Conservation (phyloP, 2,888 invertebrate species). For the Acanthoscelides obtectus region DNA sequence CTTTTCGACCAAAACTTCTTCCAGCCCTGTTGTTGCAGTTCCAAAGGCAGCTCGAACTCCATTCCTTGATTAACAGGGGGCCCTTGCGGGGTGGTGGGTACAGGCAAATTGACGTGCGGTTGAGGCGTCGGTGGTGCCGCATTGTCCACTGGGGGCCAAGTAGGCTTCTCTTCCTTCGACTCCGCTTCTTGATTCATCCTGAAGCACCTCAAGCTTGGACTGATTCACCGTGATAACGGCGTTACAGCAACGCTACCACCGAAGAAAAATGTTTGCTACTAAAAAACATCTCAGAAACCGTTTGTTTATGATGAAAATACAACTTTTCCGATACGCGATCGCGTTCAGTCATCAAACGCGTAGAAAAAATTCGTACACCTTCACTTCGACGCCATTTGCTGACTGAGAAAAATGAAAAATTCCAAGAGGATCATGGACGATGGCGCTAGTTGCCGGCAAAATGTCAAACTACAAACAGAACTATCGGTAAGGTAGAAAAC, state of each 20-base stretch:
- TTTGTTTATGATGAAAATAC: conserved; percentile 13
- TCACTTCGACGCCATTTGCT: conserved; percentile 49
- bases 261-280: conserved; percentile 12
- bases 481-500: neutral
- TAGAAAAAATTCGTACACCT: conserved; percentile 44
- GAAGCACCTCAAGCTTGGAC: conserved; percentile 20
- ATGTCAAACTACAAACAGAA: neutral
- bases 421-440: conserved; percentile 30
- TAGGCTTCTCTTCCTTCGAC: conserved; percentile 39
- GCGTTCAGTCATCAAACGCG: conserved; percentile 45
- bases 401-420: conserved; percentile 38
- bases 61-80: conserved; percentile 51
- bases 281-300: conserved; percentile 12
- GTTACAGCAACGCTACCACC: conserved; percentile 12
- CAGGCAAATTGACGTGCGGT: conserved; percentile 48
- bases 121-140: conserved; percentile 35
- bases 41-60: conserved; percentile 55
- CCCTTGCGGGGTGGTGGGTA: conserved; percentile 57
- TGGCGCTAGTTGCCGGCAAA: conserved; percentile 11
- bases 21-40: conserved; percentile 86
- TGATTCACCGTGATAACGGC: conserved; percentile 27
- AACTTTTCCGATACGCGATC: conserved; percentile 27
- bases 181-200: conserved; percentile 46
- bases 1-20: conserved; percentile 95
- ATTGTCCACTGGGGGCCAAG: conserved; percentile 43